Percentiles rank a stretch among this genome's conserved stretches.
Conservation (phyloP, 1,140 invertebrate genomes). For the Oncopodura yosiiana region DNA sequence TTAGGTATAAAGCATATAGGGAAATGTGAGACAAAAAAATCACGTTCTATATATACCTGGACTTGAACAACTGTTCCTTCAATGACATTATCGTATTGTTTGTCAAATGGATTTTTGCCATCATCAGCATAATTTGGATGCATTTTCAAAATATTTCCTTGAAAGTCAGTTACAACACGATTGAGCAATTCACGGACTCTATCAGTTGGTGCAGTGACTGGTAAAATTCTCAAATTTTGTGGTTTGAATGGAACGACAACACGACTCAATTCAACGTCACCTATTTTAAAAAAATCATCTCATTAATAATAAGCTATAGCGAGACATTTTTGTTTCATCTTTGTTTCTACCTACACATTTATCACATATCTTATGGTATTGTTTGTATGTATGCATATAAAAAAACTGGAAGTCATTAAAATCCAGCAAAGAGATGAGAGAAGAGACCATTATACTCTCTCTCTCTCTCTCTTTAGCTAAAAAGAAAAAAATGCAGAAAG, state of each 20-base stretch:
- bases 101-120: conserved; percentile 33
- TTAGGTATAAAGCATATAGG: neutral
- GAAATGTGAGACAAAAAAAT: neutral
- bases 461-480: no score
- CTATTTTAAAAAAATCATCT: conserved; percentile 16
- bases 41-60: conserved; percentile 14
- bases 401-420: no score
- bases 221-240: conserved; percentile 34
- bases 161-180: conserved; percentile 33
- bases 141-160: conserved; percentile 32
- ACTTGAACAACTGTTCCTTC: conserved; percentile 35
- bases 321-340: neutral
- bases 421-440: no score
- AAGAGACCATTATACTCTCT: no score
- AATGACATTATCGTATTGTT: conserved; percentile 35
- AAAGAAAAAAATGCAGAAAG: no score
- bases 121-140: conserved; percentile 34
- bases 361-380: no score
- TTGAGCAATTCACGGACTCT: conserved; percentile 34
- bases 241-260: conserved; percentile 36
- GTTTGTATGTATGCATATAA: no score
- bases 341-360: no score
- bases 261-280: conserved; percentile 35
- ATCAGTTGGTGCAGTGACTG: conserved; percentile 35
- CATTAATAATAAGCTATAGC: neutral